A percentile compares a stretch with the other conserved stretches of the same genome.
These are phyloP conservation scores for Ostrea denselamellosa DNA, from an alignment of 1,140 invertebrate genomes.

Conservation along the genomic window DNA sequence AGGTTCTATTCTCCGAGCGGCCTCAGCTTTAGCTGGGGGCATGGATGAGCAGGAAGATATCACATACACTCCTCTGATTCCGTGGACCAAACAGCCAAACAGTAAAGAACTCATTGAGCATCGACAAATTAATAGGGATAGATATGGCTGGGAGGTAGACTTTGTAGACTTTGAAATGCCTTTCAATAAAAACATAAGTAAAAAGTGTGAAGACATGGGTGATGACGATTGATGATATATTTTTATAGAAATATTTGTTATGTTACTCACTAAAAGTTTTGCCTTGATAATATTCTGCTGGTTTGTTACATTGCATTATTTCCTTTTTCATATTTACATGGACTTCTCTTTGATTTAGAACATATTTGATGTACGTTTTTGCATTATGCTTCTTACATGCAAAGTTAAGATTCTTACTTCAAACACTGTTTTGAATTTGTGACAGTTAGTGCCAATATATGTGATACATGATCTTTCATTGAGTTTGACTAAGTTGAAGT, in stretches of 20 bases:
- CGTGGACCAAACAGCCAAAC: slow-evolving; percentile 76
- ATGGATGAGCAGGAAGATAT: slow-evolving; percentile 76
- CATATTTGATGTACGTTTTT: too few relatives aligned
- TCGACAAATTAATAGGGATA: slow-evolving; percentile 67
- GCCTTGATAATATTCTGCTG: neutral
- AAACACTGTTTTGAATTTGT: neutral
- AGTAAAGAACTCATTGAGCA: slow-evolving; percentile 73
- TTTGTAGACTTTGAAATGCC: slow-evolving; percentile 79
- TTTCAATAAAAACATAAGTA: slow-evolving; percentile 76
- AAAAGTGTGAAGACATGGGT: slow-evolving; percentile 64
- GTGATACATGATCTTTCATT: neutral
- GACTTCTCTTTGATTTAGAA: too few relatives aligned
- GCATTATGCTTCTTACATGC: neutral
- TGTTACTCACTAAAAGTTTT: neutral
- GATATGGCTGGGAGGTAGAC: slow-evolving; percentile 79
- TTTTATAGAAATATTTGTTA: slow-evolving; percentile 18
- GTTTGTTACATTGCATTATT: neutral
- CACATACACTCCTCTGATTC: slow-evolving; percentile 73
- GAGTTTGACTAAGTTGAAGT: neutral
- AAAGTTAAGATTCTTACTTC: neutral
- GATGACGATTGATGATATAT: slow-evolving; percentile 63
- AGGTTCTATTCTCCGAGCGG: slow-evolving; percentile 75
- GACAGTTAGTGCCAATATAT: neutral
- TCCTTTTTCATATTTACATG: neutral
- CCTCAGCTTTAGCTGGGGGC: slow-evolving; percentile 75